Base-by-base conservation (phyloP, 2,113 vertebrate genomes). In the Catharus bicknelli region DNA sequence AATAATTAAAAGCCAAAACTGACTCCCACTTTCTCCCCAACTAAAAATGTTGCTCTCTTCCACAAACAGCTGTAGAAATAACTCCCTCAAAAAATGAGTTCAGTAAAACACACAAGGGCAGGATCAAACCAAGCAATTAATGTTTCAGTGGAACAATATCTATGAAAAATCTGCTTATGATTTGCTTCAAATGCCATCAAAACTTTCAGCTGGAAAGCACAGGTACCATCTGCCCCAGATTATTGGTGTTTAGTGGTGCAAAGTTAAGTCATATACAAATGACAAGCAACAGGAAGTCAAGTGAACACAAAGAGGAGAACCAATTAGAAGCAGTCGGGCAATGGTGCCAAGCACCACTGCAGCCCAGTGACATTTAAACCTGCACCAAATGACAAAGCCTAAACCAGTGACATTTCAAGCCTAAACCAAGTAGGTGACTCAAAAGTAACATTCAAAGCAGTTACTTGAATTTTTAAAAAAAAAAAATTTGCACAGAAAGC, bases 231-330 rank as follows among this genome's bases (percentile, higher is more conserved):
- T 88, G 58, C 25, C 74, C 62, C 70, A 91, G 43, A 79, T 58
- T 30, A 48, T 15, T 29, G 62, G 36, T 23, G 48, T 38, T 82
- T 34, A 82, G 88, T 54, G 48, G 75, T 55, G 66, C 70, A 88
- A 93, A 93, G 58, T 38, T 79, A 88, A 90, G 78, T 55, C 47
- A 91, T 25, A 77, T 2, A 55, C 36, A 57, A 90, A 83, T 59
- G 38, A 90, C 81, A 80, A 92, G 91, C 38, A 82, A 74, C 81
- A 92, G 95, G 92, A 94, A 95, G 91, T 69, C 43, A 76, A 72
- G 32, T 10, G 17, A 59, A 68, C 4, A 6, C 34, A 73, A 94
- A 32, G 48, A 94, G 86, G 76, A 92, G 95, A 83, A 81, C 55
- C 58, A 70, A 74, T 94, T 10, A 77, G 82, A 90, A 81, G 75